Percentiles rank a stretch among this genome's conserved stretches.
These are phyloP conservation scores for Grapholita molesta DNA, from an alignment of 1,140 invertebrate genomes.

Conservation along the genomic window DNA sequence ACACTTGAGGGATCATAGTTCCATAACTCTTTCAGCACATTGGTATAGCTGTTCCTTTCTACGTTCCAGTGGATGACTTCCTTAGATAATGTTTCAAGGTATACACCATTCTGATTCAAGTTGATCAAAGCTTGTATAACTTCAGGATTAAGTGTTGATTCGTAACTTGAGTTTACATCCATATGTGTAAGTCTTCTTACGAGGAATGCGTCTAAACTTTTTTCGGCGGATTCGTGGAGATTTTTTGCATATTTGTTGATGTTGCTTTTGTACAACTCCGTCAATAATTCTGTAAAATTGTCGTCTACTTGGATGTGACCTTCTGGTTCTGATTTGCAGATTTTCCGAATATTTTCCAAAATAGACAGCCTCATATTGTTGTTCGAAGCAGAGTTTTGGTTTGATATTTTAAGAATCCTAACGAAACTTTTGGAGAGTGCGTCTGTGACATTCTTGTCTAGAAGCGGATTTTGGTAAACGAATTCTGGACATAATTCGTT, in stretches of 20 bases:
- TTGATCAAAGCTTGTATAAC: constrained; percentile 56
- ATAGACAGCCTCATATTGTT: constrained; percentile 42
- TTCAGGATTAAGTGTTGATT: constrained; percentile 44
- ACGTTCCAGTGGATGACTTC: constrained; percentile 50
- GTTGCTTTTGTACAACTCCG: constrained; percentile 35
- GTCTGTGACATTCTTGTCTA: constrained; percentile 52
- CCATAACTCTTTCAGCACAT: constrained; percentile 35
- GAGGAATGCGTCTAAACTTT: constrained; percentile 49
- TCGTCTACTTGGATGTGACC: constrained; percentile 48
- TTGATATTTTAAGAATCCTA: constrained; percentile 45
- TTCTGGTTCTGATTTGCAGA: constrained; percentile 43
- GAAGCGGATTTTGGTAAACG: constrained; percentile 45
- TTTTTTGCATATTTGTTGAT: constrained; percentile 7
- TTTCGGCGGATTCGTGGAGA: constrained; percentile 21
- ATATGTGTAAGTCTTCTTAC: constrained; percentile 41
- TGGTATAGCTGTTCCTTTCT: constrained; percentile 29
- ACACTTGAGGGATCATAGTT: constrained; percentile 28
- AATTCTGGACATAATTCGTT: constrained; percentile 43
- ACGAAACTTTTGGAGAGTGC: constrained; percentile 55
- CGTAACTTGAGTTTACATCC: constrained; percentile 31
- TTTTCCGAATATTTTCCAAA: constrained; percentile 49
- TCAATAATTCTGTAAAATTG: constrained; percentile 37
- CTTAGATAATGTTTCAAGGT: constrained; percentile 32
- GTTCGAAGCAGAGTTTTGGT: constrained; percentile 36
- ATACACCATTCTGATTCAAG: constrained; percentile 38